phyloP scores from a whole-genome alignment of 2,113 vertebrate species.

The Myiozetetes cayanensis region DNA sequence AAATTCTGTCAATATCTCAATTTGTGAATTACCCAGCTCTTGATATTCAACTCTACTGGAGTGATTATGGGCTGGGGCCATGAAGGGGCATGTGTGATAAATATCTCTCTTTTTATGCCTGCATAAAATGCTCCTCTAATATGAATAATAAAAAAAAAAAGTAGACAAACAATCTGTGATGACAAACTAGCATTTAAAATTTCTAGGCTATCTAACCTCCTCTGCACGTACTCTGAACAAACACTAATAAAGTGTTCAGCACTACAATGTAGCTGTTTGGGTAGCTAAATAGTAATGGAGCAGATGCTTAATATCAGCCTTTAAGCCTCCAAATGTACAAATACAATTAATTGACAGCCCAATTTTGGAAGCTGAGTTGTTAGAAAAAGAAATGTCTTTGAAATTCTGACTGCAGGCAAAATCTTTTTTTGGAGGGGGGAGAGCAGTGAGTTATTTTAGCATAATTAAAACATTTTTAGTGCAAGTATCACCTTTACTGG shows the following conservation, averaged over 20 bases:
- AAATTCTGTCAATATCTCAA: conserved; percentile 7
- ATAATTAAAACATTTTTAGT: neutral
- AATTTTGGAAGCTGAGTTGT: neutral
- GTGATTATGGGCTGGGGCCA: conserved; percentile 13
- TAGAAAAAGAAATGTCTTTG: neutral
- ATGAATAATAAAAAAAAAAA: conserved; percentile 1
- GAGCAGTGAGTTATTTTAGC: neutral
- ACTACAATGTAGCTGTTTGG: conserved; percentile 35
- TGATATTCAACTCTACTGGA: neutral
- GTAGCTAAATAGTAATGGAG: conserved; percentile 37
- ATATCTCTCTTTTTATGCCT: neutral
- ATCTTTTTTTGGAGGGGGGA: neutral
- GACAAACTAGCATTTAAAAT: conserved; percentile 58
- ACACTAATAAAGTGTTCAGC: conserved; percentile 43
- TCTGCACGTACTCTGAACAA: conserved; percentile 49
- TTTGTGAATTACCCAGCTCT: neutral
- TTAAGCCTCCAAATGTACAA: conserved; percentile 52
- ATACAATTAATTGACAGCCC: conserved; percentile 46
- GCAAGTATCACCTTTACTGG: neutral
- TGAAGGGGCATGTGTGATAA: neutral
- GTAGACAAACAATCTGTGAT: conserved; percentile 43
- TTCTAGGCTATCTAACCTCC: conserved; percentile 41
- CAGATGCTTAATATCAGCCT: conserved; percentile 67
- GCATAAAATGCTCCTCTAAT: conserved; percentile 23
- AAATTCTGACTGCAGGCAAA: neutral